Base-by-base conservation (phyloP, 2,797 vertebrate genomes). In the Geotrypetes seraphini region DNA sequence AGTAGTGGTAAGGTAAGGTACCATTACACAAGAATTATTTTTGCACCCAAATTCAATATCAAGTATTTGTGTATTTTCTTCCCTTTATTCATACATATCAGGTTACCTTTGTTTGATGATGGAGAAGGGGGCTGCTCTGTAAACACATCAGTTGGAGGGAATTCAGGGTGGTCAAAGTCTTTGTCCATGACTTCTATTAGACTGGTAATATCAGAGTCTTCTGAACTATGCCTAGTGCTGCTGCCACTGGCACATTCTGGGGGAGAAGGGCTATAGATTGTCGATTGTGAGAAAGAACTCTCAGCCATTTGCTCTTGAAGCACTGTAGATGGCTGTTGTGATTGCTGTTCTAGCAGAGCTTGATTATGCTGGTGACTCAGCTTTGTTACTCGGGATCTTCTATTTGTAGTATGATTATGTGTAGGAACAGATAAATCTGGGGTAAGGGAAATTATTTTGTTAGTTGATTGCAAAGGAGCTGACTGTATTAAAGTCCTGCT, bases 151-250 rank as follows among this genome's bases (percentile, higher is more conserved):
- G 73, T 53, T 39, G 68, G 44, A 9, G 86, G 79, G 7, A 84
- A 60, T 33, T 91, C 89, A 8, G 88, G 89, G 39, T 88, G 85
- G 50, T 96, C 91, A 18, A 93, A 86, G 70, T 97, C 94, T 50
- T 89, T 93, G 70, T 99, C 96, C 92, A 97, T 96, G 49, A 88
- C 86, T 68, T 91, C 90, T 58, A 95, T 69, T 33, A 99, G 85
- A 56, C 71, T 87, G 15, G 73, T 78, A 36, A 88, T 89, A 36
- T 96, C 92, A 0, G 85, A 74, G 30, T 95, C 93, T 22, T 93
- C 92, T 0, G 88, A 69, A 60, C 84, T 86, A 53, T 88, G 76
- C 47, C 77, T 69, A 15, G 63, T 58, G 50, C 51, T 42, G 54
- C 60, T 58, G 17, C 31, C 15, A 17, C 19, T 30, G 16, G 18